phyloP scores from a whole-genome alignment of 2,113 vertebrate species.

The Oceanodroma tethys region DNA sequence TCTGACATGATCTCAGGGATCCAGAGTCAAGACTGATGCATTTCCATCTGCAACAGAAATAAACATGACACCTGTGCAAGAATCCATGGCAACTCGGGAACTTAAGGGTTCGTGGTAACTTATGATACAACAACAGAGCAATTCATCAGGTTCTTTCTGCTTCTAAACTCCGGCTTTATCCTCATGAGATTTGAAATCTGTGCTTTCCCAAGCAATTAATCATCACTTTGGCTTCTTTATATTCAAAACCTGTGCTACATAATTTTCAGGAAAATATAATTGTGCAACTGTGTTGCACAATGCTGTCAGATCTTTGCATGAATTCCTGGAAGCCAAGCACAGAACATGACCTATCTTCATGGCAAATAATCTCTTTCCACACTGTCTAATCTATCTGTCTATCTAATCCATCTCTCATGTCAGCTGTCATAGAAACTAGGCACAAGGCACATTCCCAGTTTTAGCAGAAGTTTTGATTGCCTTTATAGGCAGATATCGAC shows the following conservation, averaged over 20 bases:
- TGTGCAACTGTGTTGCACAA: background rate
- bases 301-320: background rate
- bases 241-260: background rate
- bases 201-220: background rate
- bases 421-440: background rate
- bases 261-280: constrained; percentile 9
- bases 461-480: constrained; percentile 4
- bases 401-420: background rate
- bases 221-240: background rate
- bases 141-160: background rate
- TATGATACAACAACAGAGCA: background rate
- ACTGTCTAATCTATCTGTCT: background rate
- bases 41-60: background rate
- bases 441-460: background rate
- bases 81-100: constrained; percentile 15
- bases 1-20: background rate
- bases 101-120: background rate
- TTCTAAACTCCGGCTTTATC: background rate
- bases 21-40: background rate
- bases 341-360: background rate
- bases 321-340: background rate
- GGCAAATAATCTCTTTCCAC: background rate
- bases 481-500: constrained; percentile 39
- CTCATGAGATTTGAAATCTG: background rate
- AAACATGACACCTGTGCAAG: constrained; percentile 28